A percentile compares a stretch with the other conserved stretches of the same genome.
phyloP scores from a whole-genome alignment of 2,888 invertebrate genomes.

The Himalopsyche tibetana region DNA sequence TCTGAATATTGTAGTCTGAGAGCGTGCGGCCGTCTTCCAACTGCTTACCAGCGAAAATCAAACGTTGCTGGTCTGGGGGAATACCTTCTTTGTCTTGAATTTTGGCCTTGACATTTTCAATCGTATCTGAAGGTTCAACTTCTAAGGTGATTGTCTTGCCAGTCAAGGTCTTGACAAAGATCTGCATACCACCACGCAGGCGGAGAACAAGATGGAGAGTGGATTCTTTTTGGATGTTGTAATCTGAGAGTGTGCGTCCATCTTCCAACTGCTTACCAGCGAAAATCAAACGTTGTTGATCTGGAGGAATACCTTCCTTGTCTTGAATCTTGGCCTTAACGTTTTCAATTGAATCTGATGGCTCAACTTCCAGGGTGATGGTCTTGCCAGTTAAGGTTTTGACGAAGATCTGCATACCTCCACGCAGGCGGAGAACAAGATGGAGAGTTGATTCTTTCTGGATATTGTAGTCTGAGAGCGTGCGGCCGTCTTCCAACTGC shows the following conservation, averaged over 20 bases:
- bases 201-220: conserved; percentile 78
- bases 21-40: conserved; percentile 91
- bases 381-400: conserved; percentile 96
- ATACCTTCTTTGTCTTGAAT: conserved; percentile 53
- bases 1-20: conserved; percentile 83
- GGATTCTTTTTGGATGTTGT: conserved; percentile 81
- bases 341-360: conserved; percentile 95
- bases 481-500: conserved; percentile 91
- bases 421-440: conserved; percentile 78
- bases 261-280: conserved; percentile 93
- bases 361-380: conserved; percentile 94
- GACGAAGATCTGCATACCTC: conserved; percentile 95
- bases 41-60: conserved; percentile 92
- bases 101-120: conserved; percentile 80
- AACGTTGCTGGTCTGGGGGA: conserved; percentile 77
- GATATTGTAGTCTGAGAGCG: conserved; percentile 84
- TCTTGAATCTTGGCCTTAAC: conserved; percentile 95
- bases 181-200: conserved; percentile 78
- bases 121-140: conserved; percentile 75
- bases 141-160: conserved; percentile 73
- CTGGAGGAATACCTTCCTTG: conserved; percentile 78
- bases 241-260: conserved; percentile 87
- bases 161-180: not conserved
- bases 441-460: conserved; percentile 80
- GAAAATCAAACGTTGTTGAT: conserved; percentile 83